phyloP scores from a whole-genome alignment of 2,888 invertebrate species.

The Eupithecia abbreviata region DNA sequence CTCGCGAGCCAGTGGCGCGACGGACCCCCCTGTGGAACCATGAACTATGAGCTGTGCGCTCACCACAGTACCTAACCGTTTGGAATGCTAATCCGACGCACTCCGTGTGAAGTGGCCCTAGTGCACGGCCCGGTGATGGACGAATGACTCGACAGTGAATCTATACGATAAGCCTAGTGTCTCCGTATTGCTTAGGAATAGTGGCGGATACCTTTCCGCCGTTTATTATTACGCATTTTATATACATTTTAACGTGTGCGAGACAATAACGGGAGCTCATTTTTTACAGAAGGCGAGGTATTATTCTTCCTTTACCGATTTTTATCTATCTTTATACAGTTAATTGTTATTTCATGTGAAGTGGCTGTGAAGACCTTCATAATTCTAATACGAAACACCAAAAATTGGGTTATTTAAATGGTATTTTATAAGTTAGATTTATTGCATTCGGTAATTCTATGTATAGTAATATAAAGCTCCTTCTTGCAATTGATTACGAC shows the following conservation, averaged over 20 bases:
- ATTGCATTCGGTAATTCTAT: constrained; percentile 62
- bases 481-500: constrained; percentile 52
- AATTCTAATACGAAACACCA: constrained; percentile 67
- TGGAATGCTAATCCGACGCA: constrained; percentile 76
- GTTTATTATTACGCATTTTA: constrained; percentile 62
- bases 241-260: constrained; percentile 68
- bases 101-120: constrained; percentile 67
- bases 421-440: constrained; percentile 69
- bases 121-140: constrained; percentile 56
- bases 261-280: constrained; percentile 79
- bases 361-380: constrained; percentile 80
- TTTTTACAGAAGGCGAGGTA: constrained; percentile 53
- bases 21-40: constrained; percentile 64
- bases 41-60: constrained; percentile 75
- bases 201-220: constrained; percentile 50
- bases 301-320: constrained; percentile 57
- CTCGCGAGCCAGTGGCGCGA: constrained; percentile 1
- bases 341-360: constrained; percentile 64
- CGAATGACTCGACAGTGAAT: constrained; percentile 37
- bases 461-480: constrained; percentile 63
- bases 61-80: constrained; percentile 80
- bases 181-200: constrained; percentile 52
- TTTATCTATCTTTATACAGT: constrained; percentile 48
- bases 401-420: constrained; percentile 70
- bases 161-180: constrained; percentile 39